Conservation (phyloP, 2,888 invertebrate genomes). For the Erynnis tages region DNA sequence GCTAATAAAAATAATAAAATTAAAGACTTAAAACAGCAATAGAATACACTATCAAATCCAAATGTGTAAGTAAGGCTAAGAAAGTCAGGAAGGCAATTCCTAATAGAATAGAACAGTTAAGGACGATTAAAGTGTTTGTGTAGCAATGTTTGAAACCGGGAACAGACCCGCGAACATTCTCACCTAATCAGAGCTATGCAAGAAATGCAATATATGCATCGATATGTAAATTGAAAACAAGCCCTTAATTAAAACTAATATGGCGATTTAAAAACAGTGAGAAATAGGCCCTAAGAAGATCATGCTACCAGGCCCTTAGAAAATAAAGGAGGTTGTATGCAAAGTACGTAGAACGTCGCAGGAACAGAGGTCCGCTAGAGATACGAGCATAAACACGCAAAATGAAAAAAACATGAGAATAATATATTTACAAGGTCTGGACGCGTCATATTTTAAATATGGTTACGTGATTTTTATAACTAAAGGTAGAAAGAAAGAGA, state of each 20-base stretch:
- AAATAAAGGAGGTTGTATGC: conserved; percentile 25
- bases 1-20: no score
- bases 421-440: conserved; percentile 9
- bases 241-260: conserved; percentile 39
- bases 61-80: no score
- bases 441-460: conserved; percentile 13
- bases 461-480: conserved; percentile 14
- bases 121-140: background rate
- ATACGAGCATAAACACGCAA: conserved; percentile 21
- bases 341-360: conserved; percentile 20
- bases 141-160: no score
- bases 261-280: conserved; percentile 34
- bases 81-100: no score
- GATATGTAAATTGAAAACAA: conserved; percentile 26
- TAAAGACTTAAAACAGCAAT: no score
- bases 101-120: no score
- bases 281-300: conserved; percentile 15
- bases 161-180: background rate
- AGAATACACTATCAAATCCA: no score
- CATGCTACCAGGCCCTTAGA: conserved; percentile 5
- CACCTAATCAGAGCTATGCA: conserved; percentile 4
- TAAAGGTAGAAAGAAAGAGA: no score
- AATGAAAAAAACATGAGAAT: conserved; percentile 25
- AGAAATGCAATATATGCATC: conserved; percentile 11
- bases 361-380: conserved; percentile 16